Evolutionary conservation across 2,888 invertebrate genomes (phyloP).

Genomic region (Adelphocoris suturalis): DNA sequence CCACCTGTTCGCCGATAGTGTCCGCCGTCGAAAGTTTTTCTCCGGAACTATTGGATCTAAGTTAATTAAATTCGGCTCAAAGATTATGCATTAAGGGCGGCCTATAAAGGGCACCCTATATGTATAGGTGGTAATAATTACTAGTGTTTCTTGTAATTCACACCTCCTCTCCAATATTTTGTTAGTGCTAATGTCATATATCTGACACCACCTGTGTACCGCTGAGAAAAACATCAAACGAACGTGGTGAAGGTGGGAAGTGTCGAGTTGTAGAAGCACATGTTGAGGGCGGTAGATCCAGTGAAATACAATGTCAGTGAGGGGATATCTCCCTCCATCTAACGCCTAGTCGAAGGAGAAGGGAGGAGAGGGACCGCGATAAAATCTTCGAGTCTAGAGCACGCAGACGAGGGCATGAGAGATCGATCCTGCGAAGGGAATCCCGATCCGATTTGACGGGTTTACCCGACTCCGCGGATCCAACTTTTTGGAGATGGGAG

Average conservation of each 20-base stretch:
- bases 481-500: not conserved
- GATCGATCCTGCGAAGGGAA: not conserved
- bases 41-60: too few relatives aligned
- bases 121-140: too few relatives aligned
- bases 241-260: not conserved
- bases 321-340: conserved; percentile 28
- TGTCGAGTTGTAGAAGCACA: not conserved
- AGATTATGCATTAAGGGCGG: too few relatives aligned
- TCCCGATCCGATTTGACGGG: conserved; percentile 11
- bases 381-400: conserved; percentile 37
- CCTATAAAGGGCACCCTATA: too few relatives aligned
- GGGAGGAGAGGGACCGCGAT: not conserved
- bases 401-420: not conserved
- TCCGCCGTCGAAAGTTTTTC: too few relatives aligned
- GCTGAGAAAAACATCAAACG: too few relatives aligned
- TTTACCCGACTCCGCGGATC: not conserved
- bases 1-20: too few relatives aligned
- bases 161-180: too few relatives aligned
- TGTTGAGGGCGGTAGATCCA: not conserved
- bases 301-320: conserved; percentile 38
- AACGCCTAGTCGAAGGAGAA: not conserved
- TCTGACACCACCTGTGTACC: too few relatives aligned
- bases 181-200: too few relatives aligned
- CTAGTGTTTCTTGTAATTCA: too few relatives aligned
- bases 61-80: too few relatives aligned